Evolutionary conservation across 2,797 vertebrate genomes (phyloP).

Genomic region (Fistularia commersonii): DNA sequence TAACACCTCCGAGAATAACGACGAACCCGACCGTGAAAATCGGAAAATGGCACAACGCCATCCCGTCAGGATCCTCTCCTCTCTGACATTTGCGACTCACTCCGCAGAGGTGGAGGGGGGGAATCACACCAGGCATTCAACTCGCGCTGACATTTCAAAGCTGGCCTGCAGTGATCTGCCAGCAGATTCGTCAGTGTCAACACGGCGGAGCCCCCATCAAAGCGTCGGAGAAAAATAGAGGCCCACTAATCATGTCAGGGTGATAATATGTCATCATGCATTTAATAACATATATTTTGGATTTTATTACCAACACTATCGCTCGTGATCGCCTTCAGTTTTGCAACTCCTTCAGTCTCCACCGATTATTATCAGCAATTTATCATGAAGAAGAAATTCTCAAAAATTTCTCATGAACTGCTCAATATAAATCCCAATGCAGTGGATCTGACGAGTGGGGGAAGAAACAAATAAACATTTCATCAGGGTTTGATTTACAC

Average conservation of each 20-base stretch:
- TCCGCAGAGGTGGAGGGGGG: slow-evolving; percentile 18
- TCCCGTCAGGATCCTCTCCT: slow-evolving; percentile 12
- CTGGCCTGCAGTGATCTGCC: slow-evolving; percentile 60
- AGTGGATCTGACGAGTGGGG: no score
- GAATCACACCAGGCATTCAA: slow-evolving; percentile 57
- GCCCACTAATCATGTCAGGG: slow-evolving; percentile 59
- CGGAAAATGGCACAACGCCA: slow-evolving; percentile 32
- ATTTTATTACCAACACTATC: no score
- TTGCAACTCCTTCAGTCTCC: background rate
- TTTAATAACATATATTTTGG: no score
- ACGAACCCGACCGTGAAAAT: slow-evolving; percentile 17
- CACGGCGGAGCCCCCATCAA: slow-evolving; percentile 43
- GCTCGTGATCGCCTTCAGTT: background rate
- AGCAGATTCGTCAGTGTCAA: slow-evolving; percentile 73
- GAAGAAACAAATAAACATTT: no score
- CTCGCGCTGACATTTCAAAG: slow-evolving; percentile 69
- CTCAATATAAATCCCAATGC: no score
- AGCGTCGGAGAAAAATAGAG: slow-evolving; percentile 44
- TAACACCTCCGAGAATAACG: slow-evolving; percentile 16
- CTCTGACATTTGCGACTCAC: slow-evolving; percentile 48
- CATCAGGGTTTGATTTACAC: background rate
- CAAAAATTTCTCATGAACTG: no score
- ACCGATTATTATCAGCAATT: no score
- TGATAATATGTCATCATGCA: slow-evolving; percentile 37
- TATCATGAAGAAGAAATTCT: no score